Conservation (phyloP, 2,113 vertebrate species). For the Oceanites oceanicus region DNA sequence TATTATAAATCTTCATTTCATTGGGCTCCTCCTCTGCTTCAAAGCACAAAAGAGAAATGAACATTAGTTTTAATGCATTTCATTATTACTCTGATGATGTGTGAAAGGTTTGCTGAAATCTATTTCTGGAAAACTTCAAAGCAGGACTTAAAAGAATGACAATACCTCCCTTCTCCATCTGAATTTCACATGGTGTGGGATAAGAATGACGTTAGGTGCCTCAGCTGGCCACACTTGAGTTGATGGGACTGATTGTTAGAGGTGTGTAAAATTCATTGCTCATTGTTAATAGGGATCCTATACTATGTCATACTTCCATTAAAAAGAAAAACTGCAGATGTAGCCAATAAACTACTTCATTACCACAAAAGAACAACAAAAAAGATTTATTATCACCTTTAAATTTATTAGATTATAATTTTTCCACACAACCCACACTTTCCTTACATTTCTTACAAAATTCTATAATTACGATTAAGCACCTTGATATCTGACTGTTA, state of each 20-base stretch:
- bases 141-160: constrained; percentile 32
- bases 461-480: neutral
- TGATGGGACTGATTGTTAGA: neutral
- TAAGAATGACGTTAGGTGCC: neutral
- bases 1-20: neutral
- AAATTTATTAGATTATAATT: neutral
- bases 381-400: neutral
- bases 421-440: neutral
- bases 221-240: neutral
- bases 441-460: neutral
- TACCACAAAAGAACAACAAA: neutral
- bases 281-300: neutral
- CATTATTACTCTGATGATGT: constrained; percentile 30
- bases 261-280: neutral
- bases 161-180: neutral
- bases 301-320: neutral
- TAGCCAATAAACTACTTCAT: neutral
- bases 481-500: neutral
- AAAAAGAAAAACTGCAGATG: neutral
- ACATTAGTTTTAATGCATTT: constrained; percentile 28
- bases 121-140: constrained; percentile 39
- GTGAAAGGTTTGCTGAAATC: constrained; percentile 3
- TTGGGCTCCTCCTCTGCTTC: neutral
- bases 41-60: neutral
- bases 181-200: neutral